A percentile compares a stretch with the other conserved stretches of the same genome.
phyloP scores from a whole-genome alignment of 2,113 vertebrate species.

The Carlito syrichta region DNA sequence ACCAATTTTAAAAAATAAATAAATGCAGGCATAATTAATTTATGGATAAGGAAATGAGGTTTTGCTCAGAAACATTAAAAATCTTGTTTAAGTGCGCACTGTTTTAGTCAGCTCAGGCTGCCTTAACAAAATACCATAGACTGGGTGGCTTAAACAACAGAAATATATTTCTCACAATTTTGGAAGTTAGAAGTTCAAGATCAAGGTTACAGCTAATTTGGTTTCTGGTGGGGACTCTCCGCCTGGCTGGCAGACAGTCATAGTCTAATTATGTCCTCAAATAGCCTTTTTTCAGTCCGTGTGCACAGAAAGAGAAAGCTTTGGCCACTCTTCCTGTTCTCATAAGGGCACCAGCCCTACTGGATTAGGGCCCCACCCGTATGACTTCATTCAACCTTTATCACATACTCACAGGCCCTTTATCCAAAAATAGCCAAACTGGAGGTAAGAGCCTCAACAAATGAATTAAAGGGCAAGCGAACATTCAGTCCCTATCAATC shows the following conservation, averaged over 20 bases:
- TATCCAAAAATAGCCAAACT: background rate
- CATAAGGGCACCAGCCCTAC: background rate
- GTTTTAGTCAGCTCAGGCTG: background rate
- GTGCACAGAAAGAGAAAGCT: background rate
- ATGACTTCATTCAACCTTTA: background rate
- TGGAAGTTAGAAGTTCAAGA: background rate
- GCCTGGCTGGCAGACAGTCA: background rate
- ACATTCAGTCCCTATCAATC: background rate
- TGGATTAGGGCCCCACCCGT: background rate
- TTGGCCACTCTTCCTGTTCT: background rate
- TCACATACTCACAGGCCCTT: background rate
- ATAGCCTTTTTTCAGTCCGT: background rate
- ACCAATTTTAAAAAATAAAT: background rate
- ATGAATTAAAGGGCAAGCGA: background rate
- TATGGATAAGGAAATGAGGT: background rate
- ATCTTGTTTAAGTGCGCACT: background rate
- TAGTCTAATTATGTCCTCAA: background rate
- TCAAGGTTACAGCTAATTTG: background rate
- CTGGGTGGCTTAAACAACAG: background rate
- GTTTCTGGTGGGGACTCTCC: background rate
- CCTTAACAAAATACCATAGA: background rate
- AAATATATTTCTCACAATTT: background rate
- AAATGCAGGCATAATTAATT: background rate
- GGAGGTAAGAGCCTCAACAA: background rate
- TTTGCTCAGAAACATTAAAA: constrained; percentile 6